A percentile compares a stretch with the other conserved stretches of the same genome.
These are phyloP conservation scores for Pionites leucogaster DNA, from an alignment of 2,113 vertebrate species.

Conservation along the genomic window DNA sequence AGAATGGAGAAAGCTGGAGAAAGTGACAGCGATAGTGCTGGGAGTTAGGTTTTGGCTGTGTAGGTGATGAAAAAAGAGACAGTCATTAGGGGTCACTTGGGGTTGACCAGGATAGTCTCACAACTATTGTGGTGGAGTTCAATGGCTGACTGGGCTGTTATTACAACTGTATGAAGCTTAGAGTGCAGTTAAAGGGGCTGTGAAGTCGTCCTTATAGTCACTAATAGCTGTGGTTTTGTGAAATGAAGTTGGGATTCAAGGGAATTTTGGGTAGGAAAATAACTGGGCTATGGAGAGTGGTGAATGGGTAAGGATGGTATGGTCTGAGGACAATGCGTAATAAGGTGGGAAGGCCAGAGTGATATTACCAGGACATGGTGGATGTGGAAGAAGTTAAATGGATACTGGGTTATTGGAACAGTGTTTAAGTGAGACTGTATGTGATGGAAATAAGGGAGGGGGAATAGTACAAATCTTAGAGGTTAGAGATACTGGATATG, in stretches of 20 bases:
- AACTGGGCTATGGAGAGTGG: neutral
- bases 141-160: neutral
- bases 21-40: neutral
- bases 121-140: neutral
- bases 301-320: neutral
- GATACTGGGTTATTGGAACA: neutral
- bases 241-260: neutral
- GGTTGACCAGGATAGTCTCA: accelerated
- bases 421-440: neutral
- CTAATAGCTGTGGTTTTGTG: neutral
- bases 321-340: neutral
- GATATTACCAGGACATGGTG: accelerated
- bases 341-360: neutral
- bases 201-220: neutral
- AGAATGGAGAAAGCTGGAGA: neutral
- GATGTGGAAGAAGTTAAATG: neutral
- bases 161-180: neutral
- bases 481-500: neutral
- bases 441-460: neutral
- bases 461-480: neutral
- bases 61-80: neutral
- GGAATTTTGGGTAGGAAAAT: neutral
- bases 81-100: neutral
- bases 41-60: neutral
- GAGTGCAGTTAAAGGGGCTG: neutral